Base-by-base conservation (phyloP, 2,888 invertebrate genomes). In the Rhodophaea formosa region DNA sequence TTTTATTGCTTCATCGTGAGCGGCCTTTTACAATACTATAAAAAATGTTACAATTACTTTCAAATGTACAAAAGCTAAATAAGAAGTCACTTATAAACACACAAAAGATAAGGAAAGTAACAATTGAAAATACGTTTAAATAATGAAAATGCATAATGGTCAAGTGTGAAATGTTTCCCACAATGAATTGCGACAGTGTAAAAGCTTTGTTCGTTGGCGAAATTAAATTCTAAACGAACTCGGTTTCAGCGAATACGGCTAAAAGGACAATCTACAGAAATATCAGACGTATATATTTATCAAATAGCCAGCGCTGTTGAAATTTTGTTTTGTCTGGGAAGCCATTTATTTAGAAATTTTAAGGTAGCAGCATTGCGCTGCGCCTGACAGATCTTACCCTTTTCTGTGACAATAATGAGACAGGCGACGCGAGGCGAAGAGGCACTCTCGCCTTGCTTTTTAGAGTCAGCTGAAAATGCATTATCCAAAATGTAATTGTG, bases 201-300 rank as follows among this genome's bases (percentile, higher is more conserved):
- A 86, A 84, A 86, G 82, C 82, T 82, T 84, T 79, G 79, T 80
- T 78, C 72, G 77, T 79, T 75, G 72, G 64, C 72, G 72, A 82
- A 80, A 83, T 83, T 77, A 70, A 82, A 83, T 81, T 80, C 69
- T 74, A 73, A 80, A 77, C 73, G 66, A 70, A 77, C 70, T 72
- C 62, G 62, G 70, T 74, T 74, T 69, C 68, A 67, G 66, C 71
- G 64, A 64, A 72, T 77, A 74, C 64, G 65, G 65, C 75, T 77
- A 74, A 76, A 71, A 71, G 73, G 69, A 68, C 64, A 72, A 75
- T 66, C 49, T 17, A 42, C 17, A 49, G 47, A 49, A 42, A 56
- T 56, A 56, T 39, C 15, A 10, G 14, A 29, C 10, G 12, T 43
- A 43, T 69, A 62, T 68, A 65, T 68, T 68, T 69, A 67, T 61